Conservation (phyloP, 2,113 vertebrate genomes). For the Myotis lucifugus region DNA sequence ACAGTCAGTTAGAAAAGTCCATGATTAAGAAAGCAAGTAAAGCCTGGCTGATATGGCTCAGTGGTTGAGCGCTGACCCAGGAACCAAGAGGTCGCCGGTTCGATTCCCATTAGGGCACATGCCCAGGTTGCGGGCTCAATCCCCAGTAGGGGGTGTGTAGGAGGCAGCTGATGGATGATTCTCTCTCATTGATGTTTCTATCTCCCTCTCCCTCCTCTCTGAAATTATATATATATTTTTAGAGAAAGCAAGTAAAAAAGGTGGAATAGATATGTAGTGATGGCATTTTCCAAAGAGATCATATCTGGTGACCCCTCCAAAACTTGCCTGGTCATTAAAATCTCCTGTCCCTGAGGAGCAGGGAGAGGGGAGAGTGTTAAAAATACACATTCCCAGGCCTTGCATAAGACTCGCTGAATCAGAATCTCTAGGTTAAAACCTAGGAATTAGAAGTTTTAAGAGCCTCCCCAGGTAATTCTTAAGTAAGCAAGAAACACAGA, state of each 20-base stretch:
- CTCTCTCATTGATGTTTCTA: no score
- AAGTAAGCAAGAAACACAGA: constrained; percentile 41
- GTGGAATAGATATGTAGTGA: neutral
- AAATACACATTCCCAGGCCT: constrained; percentile 9
- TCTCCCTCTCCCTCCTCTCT: no score
- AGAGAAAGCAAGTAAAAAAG: constrained; percentile 51
- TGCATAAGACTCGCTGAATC: neutral
- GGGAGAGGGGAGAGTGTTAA: neutral
- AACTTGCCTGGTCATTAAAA: neutral
- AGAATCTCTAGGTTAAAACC: constrained; percentile 20
- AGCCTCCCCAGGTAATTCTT: neutral
- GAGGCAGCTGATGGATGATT: no score
- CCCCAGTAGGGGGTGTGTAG: no score
- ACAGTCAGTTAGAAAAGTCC: neutral
- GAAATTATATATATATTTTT: no score
- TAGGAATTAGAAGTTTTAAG: neutral
- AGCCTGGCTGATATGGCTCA: neutral
- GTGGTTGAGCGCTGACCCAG: no score
- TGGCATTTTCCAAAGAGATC: neutral
- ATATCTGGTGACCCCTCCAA: neutral
- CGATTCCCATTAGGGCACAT: no score
- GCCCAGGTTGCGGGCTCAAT: no score
- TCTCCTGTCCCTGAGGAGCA: neutral
- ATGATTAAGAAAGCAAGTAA: constrained; percentile 29
- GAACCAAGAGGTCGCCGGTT: no score